These are phyloP conservation scores for Neosilurus mollespiculum DNA, from an alignment of 2,797 vertebrate species.

Conservation along the genomic window DNA sequence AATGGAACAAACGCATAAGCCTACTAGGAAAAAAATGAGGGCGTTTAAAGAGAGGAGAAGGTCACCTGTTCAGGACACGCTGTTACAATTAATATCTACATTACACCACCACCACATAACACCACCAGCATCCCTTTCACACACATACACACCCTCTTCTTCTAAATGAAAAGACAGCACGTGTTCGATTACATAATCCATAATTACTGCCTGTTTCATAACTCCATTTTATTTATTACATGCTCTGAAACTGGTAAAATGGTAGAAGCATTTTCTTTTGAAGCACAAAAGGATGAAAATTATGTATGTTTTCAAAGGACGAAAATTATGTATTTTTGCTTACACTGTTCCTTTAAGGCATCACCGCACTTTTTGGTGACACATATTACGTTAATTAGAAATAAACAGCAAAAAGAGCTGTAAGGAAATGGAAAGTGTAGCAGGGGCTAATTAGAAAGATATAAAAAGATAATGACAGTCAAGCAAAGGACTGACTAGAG, in stretches of 20 bases:
- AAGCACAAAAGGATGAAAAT: neutral
- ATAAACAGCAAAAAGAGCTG: neutral
- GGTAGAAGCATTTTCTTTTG: neutral
- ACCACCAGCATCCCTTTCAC: conserved; percentile 21
- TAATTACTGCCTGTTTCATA: neutral
- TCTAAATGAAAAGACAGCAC: conserved; percentile 20
- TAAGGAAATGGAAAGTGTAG: conserved; percentile 11
- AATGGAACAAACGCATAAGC: neutral
- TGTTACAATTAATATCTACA: conserved; percentile 16
- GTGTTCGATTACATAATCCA: neutral
- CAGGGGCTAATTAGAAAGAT: neutral
- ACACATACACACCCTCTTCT: conserved; percentile 12
- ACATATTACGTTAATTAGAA: neutral
- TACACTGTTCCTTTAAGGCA: neutral
- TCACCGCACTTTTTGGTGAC: neutral
- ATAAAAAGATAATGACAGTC: neutral
- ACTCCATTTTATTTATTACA: neutral
- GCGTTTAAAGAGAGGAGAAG: conserved; percentile 5
- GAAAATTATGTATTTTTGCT: neutral
- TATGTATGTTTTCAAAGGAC: neutral
- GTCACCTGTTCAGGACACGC: neutral
- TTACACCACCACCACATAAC: neutral
- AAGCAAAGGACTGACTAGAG: conserved; percentile 30
- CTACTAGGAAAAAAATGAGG: neutral
- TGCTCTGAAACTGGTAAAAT: neutral